Conservation (phyloP, 2,113 vertebrate genomes). For the Vulpes lagopus region DNA sequence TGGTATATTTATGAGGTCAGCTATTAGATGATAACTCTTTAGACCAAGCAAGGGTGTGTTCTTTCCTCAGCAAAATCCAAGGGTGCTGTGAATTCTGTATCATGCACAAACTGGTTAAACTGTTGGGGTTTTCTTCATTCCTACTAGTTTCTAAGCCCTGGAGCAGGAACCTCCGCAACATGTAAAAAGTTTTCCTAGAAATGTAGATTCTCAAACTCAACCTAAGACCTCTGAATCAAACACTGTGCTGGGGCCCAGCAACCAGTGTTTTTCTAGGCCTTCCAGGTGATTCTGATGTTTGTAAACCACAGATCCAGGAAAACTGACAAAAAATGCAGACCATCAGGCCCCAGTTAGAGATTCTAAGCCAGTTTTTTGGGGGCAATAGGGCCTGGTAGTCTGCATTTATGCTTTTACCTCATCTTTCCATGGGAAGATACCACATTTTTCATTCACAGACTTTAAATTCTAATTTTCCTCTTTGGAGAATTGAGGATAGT, state of each 20-base stretch:
- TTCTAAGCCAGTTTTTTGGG: background rate
- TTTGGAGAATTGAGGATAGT: background rate
- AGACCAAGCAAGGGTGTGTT: background rate
- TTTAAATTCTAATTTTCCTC: background rate
- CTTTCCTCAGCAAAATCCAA: background rate
- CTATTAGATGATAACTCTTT: background rate
- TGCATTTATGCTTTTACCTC: background rate
- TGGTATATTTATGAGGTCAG: background rate
- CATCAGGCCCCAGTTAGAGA: background rate
- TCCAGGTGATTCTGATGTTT: background rate
- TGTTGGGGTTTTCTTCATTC: background rate
- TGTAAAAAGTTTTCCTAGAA: background rate
- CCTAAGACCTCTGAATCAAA: background rate
- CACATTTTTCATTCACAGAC: background rate
- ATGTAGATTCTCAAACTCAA: background rate
- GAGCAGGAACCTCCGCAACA: too few relatives aligned
- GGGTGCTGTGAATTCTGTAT: background rate
- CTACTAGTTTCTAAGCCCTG: background rate
- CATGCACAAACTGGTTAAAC: background rate
- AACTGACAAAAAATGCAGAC: background rate
- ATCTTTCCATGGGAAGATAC: fast-evolving
- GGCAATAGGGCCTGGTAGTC: fast-evolving
- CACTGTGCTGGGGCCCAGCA: fast-evolving
- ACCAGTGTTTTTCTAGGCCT: too few relatives aligned
- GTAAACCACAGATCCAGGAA: too few relatives aligned